Base-by-base conservation (phyloP, 2,113 vertebrate species). In the Festucalex cinctus region DNA sequence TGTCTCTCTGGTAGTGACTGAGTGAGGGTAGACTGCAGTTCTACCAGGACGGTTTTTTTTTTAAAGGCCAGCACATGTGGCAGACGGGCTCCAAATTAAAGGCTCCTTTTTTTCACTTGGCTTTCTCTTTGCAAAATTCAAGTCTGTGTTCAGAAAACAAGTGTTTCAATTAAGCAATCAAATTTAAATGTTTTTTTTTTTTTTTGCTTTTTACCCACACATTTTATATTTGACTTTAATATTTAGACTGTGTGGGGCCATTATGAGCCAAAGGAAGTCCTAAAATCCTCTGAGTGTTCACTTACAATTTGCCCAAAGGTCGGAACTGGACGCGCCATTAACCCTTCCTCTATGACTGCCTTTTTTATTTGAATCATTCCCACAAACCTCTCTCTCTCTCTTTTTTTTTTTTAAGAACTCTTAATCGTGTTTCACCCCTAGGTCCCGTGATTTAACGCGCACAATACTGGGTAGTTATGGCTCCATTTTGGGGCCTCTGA, bases 31-130 rank as follows among this genome's bases (percentile, higher is more conserved):
- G 69, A 71, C 71, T 48, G 75, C 43, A 61, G 39, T 65, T 84
- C 82, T 82, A 78, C 64, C 66, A 28, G 79, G 75, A 84, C 63
- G 65, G 2, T 59, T 84, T 90, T 86, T 32, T 59, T 84, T 90
- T 86, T 86, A 80, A 86, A 87, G 83, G 82, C 77, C 80, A 83
- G 80, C 83, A 84, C 87, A 89, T 89, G 84, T 90, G 88, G 89
- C 88, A 86, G 80, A 90, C 85, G 85, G 85, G 81, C 84, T 88
- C 78, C 80, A 89, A 91, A 91, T 91, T 90, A 91, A 82, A 90
- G 90, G 79, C 83, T 88, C 72, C 36, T 71, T 20, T 70, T 60
- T 92, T 90, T 87, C 78, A 88, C 83, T 81, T 76, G 77, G 73
- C 66, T 78, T 78, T 79, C 68, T 75, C 46, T 13, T 60, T 49